phyloP scores from a whole-genome alignment of 1,140 invertebrate genomes.

The Whitmania pigra region DNA sequence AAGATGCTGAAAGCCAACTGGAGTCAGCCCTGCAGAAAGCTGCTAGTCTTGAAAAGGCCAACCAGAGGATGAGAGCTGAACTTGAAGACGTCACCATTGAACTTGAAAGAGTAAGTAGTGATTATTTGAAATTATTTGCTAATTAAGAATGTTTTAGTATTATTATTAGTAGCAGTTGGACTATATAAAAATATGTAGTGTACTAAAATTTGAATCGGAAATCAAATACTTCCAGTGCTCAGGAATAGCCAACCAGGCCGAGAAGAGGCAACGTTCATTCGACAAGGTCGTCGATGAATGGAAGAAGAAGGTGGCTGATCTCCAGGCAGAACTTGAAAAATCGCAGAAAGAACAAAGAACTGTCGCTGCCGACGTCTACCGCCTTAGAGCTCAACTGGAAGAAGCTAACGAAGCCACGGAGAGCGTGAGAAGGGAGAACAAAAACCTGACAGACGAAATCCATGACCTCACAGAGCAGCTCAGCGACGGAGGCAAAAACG shows the following conservation, averaged over 20 bases:
- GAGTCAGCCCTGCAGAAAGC: constrained; percentile 36
- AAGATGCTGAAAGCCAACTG: constrained; percentile 75
- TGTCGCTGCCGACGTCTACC: constrained; percentile 97
- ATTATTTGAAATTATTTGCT: neutral
- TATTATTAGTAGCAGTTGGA: too few relatives aligned
- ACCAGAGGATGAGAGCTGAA: constrained; percentile 85
- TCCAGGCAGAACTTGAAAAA: constrained; percentile 88
- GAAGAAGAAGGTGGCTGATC: constrained; percentile 96
- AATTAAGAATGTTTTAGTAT: too few relatives aligned
- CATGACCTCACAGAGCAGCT: constrained; percentile 97
- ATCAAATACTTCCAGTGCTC: constrained; percentile 42
- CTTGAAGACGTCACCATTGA: constrained; percentile 95
- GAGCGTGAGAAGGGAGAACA: constrained; percentile 94
- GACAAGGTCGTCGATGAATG: constrained; percentile 99
- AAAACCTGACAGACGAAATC: constrained; percentile 94
- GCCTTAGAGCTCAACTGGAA: constrained; percentile 91
- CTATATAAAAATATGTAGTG: too few relatives aligned
- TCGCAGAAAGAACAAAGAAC: constrained; percentile 98
- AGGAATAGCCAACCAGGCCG: constrained; percentile 82
- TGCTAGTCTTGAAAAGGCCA: constrained; percentile 60
- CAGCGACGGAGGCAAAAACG: constrained; percentile 76
- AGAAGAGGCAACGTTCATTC: constrained; percentile 99
- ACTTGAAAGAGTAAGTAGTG: constrained; percentile 63
- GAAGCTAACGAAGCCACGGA: constrained; percentile 90
- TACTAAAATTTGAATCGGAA: too few relatives aligned